phyloP scores from a whole-genome alignment of 2,797 vertebrate species.

The Molossus alvarezi region DNA sequence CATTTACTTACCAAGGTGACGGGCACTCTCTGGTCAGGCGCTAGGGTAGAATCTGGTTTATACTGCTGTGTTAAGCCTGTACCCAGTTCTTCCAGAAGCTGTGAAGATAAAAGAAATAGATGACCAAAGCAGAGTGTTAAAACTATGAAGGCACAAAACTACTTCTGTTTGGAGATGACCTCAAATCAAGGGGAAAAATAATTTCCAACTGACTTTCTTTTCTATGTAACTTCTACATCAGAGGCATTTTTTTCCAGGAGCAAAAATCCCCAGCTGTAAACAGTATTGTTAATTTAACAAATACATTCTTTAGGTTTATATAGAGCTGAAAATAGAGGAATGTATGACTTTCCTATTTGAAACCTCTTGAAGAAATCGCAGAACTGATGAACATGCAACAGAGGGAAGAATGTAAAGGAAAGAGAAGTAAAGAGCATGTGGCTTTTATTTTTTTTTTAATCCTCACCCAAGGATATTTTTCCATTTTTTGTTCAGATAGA shows the following conservation, averaged over 20 bases:
- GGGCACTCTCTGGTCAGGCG: conserved; percentile 91
- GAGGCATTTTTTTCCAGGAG: conserved; percentile 25
- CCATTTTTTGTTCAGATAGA: too few species aligned
- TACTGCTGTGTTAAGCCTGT: conserved; percentile 96
- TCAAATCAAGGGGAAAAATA: not conserved
- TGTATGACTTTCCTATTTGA: not conserved
- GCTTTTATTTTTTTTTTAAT: not conserved
- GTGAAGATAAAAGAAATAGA: conserved; percentile 64
- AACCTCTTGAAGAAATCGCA: not conserved
- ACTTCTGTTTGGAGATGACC: not conserved
- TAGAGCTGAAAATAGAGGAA: not conserved
- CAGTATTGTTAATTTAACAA: not conserved
- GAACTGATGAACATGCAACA: not conserved
- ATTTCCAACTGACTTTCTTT: conserved; percentile 61
- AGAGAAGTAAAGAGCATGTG: not conserved
- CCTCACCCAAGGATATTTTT: too few species aligned
- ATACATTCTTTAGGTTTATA: not conserved
- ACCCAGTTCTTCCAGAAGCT: conserved; percentile 98
- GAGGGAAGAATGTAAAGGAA: not conserved
- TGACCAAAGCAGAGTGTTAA: conserved; percentile 3
- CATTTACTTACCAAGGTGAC: conserved; percentile 91
- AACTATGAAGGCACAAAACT: not conserved
- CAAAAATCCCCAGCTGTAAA: conserved; percentile 7
- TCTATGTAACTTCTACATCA: conserved; percentile 17
- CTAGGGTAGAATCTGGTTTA: conserved; percentile 91